Base-by-base conservation (phyloP, 2,113 vertebrate species). In the Amphiprion ocellaris region DNA sequence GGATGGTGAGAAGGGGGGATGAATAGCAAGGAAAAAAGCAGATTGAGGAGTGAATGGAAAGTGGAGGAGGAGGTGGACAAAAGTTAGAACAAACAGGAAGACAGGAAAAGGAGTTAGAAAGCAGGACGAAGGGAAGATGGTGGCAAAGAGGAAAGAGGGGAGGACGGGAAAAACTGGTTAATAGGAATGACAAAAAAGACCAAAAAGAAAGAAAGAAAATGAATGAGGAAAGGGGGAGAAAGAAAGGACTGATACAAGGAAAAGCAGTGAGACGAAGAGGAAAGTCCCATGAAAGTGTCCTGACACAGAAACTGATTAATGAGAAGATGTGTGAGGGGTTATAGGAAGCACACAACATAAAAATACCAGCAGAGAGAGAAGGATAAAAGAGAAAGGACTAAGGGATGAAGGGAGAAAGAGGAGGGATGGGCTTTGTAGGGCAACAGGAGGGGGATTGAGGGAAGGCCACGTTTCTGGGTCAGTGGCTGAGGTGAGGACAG, bases 401-500 rank as follows among this genome's bases (percentile, higher is more conserved):
- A 61, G 15, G 59, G 49, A 69, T 72, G 24, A 21, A 65, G n/a
- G 23, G 61, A 37, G 7, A 37, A 54, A 52, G 53, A 68, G 47
- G 55, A 84, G 52, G 26, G 47, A 61, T n/a, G 65, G 63, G 59
- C 62, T 74, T 59, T 79, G 64, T 41, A 52, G 52, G 59, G 26
- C n/a, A 30, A 53, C 8, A 47, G 55, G 65, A 72, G 7, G 23
- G 16, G 64, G 44, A 44, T 1, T 37, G 41, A 64, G 33, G 77
- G 77, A 62, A 63, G 69, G 82, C 47, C 77, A 74, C 23, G 10
- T 86, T 86, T 89, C 82, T 89, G 82, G 84, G 90, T 90, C 87
- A 86, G 26, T 7, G 77, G 66, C 73, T 64, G 83, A 69, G 77
- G 70, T 75, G 88, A 72, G 49, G 54, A 88, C 77, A 61, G 52